Percentiles rank a stretch among this genome's conserved stretches.
These are phyloP conservation scores for Agrochola lychnidis DNA, from an alignment of 2,888 invertebrate species.

Conservation along the genomic window DNA sequence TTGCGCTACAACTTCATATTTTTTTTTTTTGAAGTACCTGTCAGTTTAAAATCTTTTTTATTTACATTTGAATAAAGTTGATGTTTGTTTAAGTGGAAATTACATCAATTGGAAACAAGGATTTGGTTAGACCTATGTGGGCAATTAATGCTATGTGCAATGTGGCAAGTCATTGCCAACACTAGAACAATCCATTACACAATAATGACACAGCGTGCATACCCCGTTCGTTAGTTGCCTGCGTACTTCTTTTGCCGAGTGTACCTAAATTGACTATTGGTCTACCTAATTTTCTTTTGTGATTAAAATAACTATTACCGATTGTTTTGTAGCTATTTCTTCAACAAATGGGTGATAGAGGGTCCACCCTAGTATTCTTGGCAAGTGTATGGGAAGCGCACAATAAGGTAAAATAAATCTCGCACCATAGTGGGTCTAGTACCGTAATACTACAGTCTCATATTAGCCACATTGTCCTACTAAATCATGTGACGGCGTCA, in stretches of 20 bases:
- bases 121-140: background rate
- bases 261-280: slow-evolving; percentile 5
- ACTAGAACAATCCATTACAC: background rate
- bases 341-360: slow-evolving; percentile 89
- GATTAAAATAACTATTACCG: slow-evolving; percentile 58
- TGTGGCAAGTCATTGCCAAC: background rate
- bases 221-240: slow-evolving; percentile 11
- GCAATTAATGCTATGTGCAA: background rate
- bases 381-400: slow-evolving; percentile 84
- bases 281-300: slow-evolving; percentile 35
- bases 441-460: slow-evolving; percentile 67
- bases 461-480: slow-evolving; percentile 75
- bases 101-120: no score
- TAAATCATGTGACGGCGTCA: slow-evolving; percentile 66
- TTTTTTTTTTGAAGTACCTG: no score
- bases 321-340: slow-evolving; percentile 86
- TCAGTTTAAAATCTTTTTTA: no score
- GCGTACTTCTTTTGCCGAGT: background rate
- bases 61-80: no score
- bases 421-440: slow-evolving; percentile 69
- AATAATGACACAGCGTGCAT: background rate
- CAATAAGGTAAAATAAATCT: slow-evolving; percentile 80
- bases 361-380: slow-evolving; percentile 88
- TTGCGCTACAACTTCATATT: no score
- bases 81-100: no score